These are phyloP conservation scores for Eidolon helvum DNA, from an alignment of 2,113 vertebrate species.

Conservation along the genomic window DNA sequence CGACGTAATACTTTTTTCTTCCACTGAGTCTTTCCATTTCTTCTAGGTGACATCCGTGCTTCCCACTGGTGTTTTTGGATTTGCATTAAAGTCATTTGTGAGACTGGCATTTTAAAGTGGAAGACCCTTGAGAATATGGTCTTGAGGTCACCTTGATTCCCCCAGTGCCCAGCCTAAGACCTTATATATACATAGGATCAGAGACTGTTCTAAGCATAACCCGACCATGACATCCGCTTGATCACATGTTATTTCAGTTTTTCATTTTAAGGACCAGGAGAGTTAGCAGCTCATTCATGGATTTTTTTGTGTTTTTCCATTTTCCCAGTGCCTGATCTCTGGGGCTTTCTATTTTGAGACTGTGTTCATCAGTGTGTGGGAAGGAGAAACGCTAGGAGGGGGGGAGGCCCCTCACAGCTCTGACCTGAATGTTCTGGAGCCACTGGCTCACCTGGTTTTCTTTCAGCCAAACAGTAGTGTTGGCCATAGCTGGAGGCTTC, in stretches of 20 bases:
- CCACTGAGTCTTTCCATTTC: not conserved
- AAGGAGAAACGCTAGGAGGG: not conserved
- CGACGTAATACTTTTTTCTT: rapidly evolving
- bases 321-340: not conserved
- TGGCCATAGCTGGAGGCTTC: not conserved
- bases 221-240: not conserved
- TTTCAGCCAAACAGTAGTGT: not conserved
- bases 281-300: not conserved
- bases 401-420: not conserved
- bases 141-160: not conserved
- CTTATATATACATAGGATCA: rapidly evolving
- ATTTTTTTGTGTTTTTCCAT: not conserved
- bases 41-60: not conserved
- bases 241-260: not conserved
- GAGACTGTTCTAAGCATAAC: not conserved
- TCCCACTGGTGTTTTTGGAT: not conserved
- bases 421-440: not conserved
- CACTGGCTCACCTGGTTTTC: not conserved
- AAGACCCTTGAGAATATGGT: not conserved
- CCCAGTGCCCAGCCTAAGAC: not conserved
- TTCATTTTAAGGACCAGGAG: not conserved
- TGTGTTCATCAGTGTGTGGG: not conserved
- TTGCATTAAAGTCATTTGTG: not conserved
- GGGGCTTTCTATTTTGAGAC: conserved; percentile 42
- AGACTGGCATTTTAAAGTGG: not conserved